phyloP scores from a whole-genome alignment of 2,888 invertebrate species.

The Noctua pronuba region DNA sequence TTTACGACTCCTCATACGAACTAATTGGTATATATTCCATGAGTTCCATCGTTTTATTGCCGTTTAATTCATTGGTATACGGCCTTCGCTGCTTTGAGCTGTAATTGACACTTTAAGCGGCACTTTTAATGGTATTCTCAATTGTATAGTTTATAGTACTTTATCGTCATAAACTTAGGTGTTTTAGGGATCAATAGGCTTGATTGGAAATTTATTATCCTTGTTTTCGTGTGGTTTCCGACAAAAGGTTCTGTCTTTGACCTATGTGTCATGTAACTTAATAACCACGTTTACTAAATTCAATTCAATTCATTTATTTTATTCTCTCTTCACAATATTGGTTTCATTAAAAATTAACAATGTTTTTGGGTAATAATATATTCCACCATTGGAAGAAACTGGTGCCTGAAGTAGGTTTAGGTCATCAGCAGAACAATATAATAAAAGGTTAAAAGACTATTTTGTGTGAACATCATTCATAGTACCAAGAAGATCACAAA shows the following conservation, averaged over 20 bases:
- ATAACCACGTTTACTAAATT: not conserved
- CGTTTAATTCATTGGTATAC: slow-evolving; percentile 63
- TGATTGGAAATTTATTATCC: slow-evolving; percentile 24
- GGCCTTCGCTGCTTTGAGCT: slow-evolving; percentile 39
- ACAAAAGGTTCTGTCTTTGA: not conserved
- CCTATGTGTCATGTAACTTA: not conserved
- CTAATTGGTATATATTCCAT: slow-evolving; percentile 68
- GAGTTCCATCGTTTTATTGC: slow-evolving; percentile 59
- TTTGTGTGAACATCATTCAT: no score
- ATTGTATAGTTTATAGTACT: slow-evolving; percentile 35
- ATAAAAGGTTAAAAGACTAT: no score
- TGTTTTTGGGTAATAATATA: no score
- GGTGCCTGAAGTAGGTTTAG: no score
- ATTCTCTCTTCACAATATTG: no score
- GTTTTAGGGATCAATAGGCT: slow-evolving; percentile 29
- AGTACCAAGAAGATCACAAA: no score
- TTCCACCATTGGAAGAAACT: no score
- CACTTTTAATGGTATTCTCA: slow-evolving; percentile 41
- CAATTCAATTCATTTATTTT: no score
- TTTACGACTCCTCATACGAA: slow-evolving; percentile 49
- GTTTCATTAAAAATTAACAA: no score
- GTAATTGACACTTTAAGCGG: slow-evolving; percentile 57
- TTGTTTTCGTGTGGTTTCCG: not conserved
- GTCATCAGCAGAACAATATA: no score
- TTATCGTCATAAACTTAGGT: slow-evolving; percentile 45